phyloP scores from a whole-genome alignment of 1,140 invertebrate genomes.

The Asbolus verrucosus region DNA sequence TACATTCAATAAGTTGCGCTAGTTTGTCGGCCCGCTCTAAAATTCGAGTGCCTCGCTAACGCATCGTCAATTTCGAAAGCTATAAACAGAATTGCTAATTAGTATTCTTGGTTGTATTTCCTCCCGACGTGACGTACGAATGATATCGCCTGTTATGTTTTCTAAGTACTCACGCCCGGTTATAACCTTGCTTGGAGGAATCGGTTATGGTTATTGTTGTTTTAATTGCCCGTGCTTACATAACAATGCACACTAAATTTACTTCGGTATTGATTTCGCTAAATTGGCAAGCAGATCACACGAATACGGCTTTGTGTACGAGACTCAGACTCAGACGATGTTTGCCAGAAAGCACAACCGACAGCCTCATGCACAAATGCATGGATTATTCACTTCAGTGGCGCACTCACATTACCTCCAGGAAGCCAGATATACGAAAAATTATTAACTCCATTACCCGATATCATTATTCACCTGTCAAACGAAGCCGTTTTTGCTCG shows the following conservation, averaged over 20 bases:
- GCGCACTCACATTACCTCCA: too few species aligned
- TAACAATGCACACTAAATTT: slow-evolving; percentile 19
- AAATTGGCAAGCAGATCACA: slow-evolving; percentile 10
- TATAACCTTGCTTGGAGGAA: slow-evolving; percentile 11
- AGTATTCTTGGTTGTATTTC: slow-evolving; percentile 27
- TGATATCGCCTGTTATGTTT: slow-evolving; percentile 32
- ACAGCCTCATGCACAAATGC: too few species aligned
- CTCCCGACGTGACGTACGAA: slow-evolving; percentile 16
- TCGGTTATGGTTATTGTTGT: slow-evolving; percentile 29
- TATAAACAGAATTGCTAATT: slow-evolving; percentile 32
- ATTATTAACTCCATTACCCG: too few species aligned
- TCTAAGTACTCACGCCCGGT: not conserved
- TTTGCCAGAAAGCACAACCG: not conserved
- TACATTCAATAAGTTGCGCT: not conserved
- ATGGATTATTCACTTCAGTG: too few species aligned
- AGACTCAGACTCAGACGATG: not conserved
- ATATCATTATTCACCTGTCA: too few species aligned
- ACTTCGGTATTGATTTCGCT: slow-evolving; percentile 20
- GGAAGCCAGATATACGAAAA: too few species aligned
- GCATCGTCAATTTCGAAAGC: slow-evolving; percentile 22
- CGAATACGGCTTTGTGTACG: slow-evolving; percentile 18
- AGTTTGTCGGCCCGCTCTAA: not conserved
- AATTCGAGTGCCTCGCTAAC: slow-evolving; percentile 13
- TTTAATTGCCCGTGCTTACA: slow-evolving; percentile 29
- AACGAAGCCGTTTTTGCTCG: too few species aligned